Percentiles rank a stretch among this genome's conserved stretches.
phyloP scores from a whole-genome alignment of 2,797 vertebrate species.

The Eulemur mongoz region DNA sequence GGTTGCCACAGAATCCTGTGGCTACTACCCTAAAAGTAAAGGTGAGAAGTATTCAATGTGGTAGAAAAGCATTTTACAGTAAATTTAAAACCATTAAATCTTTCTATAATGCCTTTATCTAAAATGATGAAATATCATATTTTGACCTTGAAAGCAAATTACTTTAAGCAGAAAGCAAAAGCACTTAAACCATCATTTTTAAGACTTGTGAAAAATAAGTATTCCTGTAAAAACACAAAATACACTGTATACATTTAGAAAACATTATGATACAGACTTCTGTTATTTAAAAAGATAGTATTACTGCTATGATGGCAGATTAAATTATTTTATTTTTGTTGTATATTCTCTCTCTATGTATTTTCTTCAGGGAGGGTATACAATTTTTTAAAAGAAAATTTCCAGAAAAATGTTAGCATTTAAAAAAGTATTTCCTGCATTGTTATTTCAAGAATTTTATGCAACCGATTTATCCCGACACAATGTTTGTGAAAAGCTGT shows the following conservation, averaged over 20 bases:
- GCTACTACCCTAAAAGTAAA: background rate
- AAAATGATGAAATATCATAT: conserved; percentile 12
- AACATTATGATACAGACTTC: background rate
- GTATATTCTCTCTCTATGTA: background rate
- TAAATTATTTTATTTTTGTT: conserved; percentile 27
- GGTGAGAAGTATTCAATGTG: background rate
- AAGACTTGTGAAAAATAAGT: conserved; percentile 7
- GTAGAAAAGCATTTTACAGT: background rate
- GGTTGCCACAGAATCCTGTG: background rate
- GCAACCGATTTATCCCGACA: background rate
- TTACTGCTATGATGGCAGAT: background rate
- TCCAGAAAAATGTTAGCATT: background rate
- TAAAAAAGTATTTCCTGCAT: background rate
- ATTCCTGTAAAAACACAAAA: conserved; percentile 19
- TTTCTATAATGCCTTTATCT: conserved; percentile 27
- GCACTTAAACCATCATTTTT: background rate
- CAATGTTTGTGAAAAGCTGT: background rate
- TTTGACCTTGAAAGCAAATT: conserved; percentile 32
- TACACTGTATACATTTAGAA: background rate
- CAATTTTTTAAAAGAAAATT: background rate
- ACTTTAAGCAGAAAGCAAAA: conserved; percentile 1
- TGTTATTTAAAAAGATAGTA: background rate
- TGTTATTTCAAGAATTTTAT: conserved; percentile 9
- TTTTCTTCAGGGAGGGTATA: background rate
- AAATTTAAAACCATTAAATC: background rate